Percentiles rank a stretch among this genome's conserved stretches.
phyloP scores from a whole-genome alignment of 2,888 invertebrate species.

The Lamproptera curius region DNA sequence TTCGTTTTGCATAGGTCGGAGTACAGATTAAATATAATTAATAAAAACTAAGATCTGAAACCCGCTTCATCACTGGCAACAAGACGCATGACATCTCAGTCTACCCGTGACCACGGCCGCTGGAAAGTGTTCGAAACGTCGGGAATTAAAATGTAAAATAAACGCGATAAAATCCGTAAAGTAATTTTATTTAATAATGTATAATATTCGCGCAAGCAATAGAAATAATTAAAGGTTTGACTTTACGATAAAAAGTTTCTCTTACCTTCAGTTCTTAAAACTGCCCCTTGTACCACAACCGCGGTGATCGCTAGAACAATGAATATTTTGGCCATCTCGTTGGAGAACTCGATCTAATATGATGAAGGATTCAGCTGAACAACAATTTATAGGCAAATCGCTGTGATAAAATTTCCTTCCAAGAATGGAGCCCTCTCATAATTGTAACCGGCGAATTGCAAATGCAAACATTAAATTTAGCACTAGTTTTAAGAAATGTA shows the following conservation, averaged over 20 bases:
- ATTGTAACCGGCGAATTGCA: slow-evolving; percentile 35
- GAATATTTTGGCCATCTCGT: slow-evolving; percentile 36
- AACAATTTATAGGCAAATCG: slow-evolving; percentile 43
- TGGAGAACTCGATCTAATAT: slow-evolving; percentile 20
- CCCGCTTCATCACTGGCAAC: too few relatives aligned
- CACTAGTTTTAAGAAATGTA: slow-evolving; percentile 40
- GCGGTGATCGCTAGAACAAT: slow-evolving; percentile 32
- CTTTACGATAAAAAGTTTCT: not conserved
- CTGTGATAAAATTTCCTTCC: slow-evolving; percentile 39
- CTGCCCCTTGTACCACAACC: slow-evolving; percentile 36
- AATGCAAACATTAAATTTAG: slow-evolving; percentile 39
- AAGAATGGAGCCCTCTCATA: slow-evolving; percentile 42
- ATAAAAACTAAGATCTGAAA: too few relatives aligned
- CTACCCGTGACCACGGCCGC: too few relatives aligned
- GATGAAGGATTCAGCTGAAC: not conserved
- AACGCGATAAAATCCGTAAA: too few relatives aligned
- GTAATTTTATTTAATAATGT: too few relatives aligned
- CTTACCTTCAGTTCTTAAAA: slow-evolving; percentile 28
- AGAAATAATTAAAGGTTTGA: too few relatives aligned
- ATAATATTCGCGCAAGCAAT: too few relatives aligned
- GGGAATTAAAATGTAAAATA: too few relatives aligned
- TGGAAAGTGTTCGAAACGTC: too few relatives aligned
- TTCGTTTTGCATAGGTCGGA: too few relatives aligned
- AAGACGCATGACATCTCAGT: too few relatives aligned
- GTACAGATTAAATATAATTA: too few relatives aligned